Evolutionary conservation across 2,113 vertebrate genomes (phyloP), one percentile per base, ranked within the genome.

Genomic region (Arothron firmamentum): DNA sequence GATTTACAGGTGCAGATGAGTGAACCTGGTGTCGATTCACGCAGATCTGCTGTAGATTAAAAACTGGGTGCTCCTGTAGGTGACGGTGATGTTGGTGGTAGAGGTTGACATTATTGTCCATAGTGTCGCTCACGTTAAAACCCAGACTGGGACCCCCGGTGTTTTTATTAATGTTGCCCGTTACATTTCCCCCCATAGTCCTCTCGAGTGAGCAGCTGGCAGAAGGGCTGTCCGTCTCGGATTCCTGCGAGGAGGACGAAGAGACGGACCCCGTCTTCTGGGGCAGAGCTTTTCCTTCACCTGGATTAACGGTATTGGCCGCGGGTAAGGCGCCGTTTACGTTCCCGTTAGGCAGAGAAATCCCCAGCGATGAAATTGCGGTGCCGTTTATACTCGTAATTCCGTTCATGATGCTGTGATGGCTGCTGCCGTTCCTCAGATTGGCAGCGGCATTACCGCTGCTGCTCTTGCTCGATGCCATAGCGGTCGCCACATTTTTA

Each of bases 251-350:
- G 6, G 92, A 93, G 2, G 92, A 94, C 19, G 90, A 88, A 0
- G 91, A 92, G 11, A 92, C 94, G 59, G 91, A 90, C 3, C 89
- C 88, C 3, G 91, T 90, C 75, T 94, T 96, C 66, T 91, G 93
- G 59, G 88, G 70, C 77, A 43, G 19, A 20, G 84, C 84, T 77
- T 90, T 91, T 8, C 84, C 87, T 62, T 90, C 81, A 20, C 74
- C 79, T 0, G 68, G 67, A 11, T 76, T 74, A 15, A 62, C 59
- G 18, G 48, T n/a, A 69, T 21, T 67, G 0, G 70, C 15, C 46
- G 74, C 21, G 52, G 71, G 11, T 54, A 75, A 59, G 19, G 77
- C 67, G 69, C 62, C 76, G 0, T 66, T 79, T 42, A 48, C 54
- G 68, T 65, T 78, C 62, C 84, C 78, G 65, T 81, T 82, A 50